Evolutionary conservation across 2,113 vertebrate species (phyloP), one percentile per base, ranked within the genome.

Genomic region (Ursus arctos): DNA sequence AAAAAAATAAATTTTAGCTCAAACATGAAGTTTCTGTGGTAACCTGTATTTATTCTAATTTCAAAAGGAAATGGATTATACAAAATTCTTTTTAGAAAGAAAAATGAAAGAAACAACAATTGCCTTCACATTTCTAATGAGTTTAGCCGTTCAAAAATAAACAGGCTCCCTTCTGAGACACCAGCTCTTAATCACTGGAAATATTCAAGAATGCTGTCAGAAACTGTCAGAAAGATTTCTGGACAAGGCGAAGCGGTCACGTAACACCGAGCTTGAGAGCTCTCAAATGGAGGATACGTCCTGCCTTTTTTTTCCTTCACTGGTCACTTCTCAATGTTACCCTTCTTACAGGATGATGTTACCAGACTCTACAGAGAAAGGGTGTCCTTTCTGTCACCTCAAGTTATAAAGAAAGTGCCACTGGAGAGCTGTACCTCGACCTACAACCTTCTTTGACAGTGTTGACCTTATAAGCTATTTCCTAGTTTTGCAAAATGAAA

Each of bases 401-500:
- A 49, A 47, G 7, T 31, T 16, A 12, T 53, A 19, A 81, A 74
- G 26, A 63, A 80, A 90, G 14, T 49, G 36, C 86, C 61, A 49
- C 7, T 7, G 26, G 10, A 24, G 79, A 53, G 76, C 19, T 61
- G 4, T 18, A 40, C 63, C 31, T 28, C 19, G 53, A n/a, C 14
- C 21, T 88, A 74, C 47, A 95, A 55, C 72, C 12, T 28, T 53
- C 57, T 76, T 67, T 83, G 95, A 93, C 6, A 61, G 76, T 19
- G 51, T 16, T 69, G 9, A 95, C 31, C n/a, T 51, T 90, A 83
- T 18, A 67, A 84, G 40, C 24, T 49, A 18, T 86, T 79, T 83
- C 49, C 90, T 59, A 51, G 61, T 74, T 84, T 91, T 81, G 77
- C 91, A 97, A 96, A 92, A 59, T 83, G 43, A 91, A 95, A 94